Evolutionary conservation across 2,797 vertebrate genomes (phyloP).

Genomic region (Echiichthys vipera): DNA sequence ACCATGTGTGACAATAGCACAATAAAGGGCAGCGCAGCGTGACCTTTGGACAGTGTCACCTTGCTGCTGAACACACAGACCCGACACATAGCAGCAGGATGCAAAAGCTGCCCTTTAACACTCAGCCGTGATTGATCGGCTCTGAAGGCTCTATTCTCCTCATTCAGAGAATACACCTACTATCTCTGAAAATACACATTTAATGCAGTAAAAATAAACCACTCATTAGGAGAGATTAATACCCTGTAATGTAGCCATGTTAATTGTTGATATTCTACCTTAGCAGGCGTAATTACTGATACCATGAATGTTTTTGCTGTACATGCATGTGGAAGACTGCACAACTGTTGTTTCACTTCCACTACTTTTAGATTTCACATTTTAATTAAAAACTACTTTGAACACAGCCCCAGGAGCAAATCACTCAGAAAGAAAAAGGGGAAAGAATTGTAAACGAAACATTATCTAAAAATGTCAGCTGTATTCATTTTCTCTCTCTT

Average conservation of each 20-base stretch:
- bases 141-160: slow-evolving; percentile 27
- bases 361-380: slow-evolving; percentile 47
- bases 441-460: slow-evolving; percentile 39
- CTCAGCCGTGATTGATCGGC: slow-evolving; percentile 46
- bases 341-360: slow-evolving; percentile 12
- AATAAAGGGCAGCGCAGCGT: slow-evolving; percentile 43
- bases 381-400: slow-evolving; percentile 62
- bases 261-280: slow-evolving; percentile 32
- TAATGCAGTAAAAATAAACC: slow-evolving; percentile 37
- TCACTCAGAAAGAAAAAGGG: slow-evolving; percentile 23
- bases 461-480: slow-evolving; percentile 52
- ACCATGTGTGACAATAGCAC: slow-evolving; percentile 20
- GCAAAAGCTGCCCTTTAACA: slow-evolving; percentile 62
- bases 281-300: slow-evolving; percentile 42
- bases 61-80: slow-evolving; percentile 39
- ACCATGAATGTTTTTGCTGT: slow-evolving; percentile 29
- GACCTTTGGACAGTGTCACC: slow-evolving; percentile 60
- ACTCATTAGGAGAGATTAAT: slow-evolving; percentile 60
- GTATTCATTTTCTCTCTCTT: not conserved
- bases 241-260: slow-evolving; percentile 28
- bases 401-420: slow-evolving; percentile 41
- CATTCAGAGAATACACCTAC: slow-evolving; percentile 33
- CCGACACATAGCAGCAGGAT: slow-evolving; percentile 38
- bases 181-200: slow-evolving; percentile 32
- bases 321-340: slow-evolving; percentile 43